phyloP scores from a whole-genome alignment of 35 echinoderm and acorn worm genomes.

The Heliocidaris tuberculata region DNA sequence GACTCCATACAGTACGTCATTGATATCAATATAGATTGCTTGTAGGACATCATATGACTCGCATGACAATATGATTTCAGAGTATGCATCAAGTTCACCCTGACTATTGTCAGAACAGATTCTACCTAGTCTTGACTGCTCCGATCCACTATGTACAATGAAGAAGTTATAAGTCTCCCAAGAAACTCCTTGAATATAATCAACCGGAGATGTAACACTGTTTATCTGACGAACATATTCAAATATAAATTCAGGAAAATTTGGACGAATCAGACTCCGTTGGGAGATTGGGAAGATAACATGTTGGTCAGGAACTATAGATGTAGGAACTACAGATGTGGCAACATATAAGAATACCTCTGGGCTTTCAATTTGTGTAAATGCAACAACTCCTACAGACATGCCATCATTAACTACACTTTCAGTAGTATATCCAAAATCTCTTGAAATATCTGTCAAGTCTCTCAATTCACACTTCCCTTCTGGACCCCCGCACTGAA shows the following conservation, averaged over 20 bases:
- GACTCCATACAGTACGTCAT: not conserved
- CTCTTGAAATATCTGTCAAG: not conserved
- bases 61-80: conserved; percentile 12
- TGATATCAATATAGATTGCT: not conserved
- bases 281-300: no score
- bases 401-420: not conserved
- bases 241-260: not conserved
- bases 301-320: no score
- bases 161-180: not conserved
- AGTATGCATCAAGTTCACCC: not conserved
- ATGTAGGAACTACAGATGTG: no score
- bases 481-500: not conserved
- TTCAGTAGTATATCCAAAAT: not conserved
- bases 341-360: not conserved
- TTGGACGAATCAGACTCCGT: no score
- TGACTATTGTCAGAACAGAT: not conserved
- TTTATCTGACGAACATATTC: not conserved
- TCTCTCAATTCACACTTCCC: not conserved
- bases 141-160: not conserved
- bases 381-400: not conserved
- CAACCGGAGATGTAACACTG: not conserved
- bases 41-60: not conserved
- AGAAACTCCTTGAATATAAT: not conserved
- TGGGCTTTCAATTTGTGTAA: not conserved
- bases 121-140: not conserved